A percentile compares a stretch with the other conserved stretches of the same genome.
phyloP scores from a whole-genome alignment of 1,140 invertebrate species.

The Phymorhynchus buccinoides region DNA sequence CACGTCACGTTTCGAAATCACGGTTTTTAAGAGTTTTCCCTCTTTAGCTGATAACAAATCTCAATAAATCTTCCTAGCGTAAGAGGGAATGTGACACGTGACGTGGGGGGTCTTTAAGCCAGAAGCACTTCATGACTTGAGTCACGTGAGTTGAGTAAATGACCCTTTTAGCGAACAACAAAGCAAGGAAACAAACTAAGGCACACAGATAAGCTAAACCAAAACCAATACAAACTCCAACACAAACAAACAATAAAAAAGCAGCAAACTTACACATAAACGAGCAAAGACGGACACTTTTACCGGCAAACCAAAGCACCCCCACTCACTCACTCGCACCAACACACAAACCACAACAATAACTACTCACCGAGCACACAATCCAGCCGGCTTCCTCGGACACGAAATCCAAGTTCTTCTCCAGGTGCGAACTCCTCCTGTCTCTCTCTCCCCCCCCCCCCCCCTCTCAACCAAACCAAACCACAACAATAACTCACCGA shows the following conservation, averaged over 20 bases:
- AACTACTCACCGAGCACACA: background rate
- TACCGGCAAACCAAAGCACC: background rate
- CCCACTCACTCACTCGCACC: background rate
- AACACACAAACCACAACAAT: background rate
- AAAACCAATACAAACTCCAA: background rate
- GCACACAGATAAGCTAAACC: background rate
- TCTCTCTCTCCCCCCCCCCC: background rate
- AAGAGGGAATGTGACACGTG: no score
- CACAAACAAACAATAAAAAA: background rate
- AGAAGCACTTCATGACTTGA: no score
- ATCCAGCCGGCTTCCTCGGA: slow-evolving; percentile 26
- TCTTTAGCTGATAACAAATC: no score
- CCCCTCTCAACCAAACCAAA: background rate
- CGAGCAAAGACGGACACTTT: background rate
- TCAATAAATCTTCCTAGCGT: no score
- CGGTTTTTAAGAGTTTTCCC: no score
- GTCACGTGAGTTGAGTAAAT: no score
- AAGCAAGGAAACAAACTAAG: background rate
- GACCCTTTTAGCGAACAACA: no score
- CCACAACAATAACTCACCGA: background rate
- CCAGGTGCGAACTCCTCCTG: background rate
- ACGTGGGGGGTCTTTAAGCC: no score
- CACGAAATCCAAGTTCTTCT: slow-evolving; percentile 32
- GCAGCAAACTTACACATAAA: background rate
- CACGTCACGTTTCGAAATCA: no score